A percentile compares a stretch with the other conserved stretches of the same genome.
phyloP scores from a whole-genome alignment of 2,888 invertebrate genomes.

The Clistopyga incitator region DNA sequence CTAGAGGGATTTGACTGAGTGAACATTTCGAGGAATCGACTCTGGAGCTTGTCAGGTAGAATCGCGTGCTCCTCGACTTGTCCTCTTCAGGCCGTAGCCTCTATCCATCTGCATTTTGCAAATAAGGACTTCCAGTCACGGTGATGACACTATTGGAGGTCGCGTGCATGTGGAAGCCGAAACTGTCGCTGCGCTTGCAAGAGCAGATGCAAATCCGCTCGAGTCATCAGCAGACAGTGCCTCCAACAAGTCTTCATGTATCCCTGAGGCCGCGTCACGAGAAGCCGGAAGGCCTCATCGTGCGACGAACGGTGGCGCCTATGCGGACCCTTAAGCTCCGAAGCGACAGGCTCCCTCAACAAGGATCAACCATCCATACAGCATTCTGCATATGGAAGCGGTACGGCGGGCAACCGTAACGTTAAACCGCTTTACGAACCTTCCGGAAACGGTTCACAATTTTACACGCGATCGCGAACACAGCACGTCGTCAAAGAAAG shows the following conservation, averaged over 20 bases:
- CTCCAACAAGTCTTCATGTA: not conserved
- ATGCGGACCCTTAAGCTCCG: slow-evolving; percentile 8
- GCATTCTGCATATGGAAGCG: not conserved
- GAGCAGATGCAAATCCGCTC: not conserved
- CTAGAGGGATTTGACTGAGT: slow-evolving; percentile 15
- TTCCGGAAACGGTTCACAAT: slow-evolving; percentile 36
- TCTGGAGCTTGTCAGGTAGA: not conserved
- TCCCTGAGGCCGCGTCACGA: not conserved
- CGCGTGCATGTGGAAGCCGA: not conserved
- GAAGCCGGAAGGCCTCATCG: slow-evolving; percentile 17
- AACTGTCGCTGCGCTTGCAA: not conserved
- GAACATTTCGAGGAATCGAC: slow-evolving; percentile 16
- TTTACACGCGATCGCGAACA: slow-evolving; percentile 27
- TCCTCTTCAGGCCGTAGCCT: not conserved
- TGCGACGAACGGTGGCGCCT: not conserved
- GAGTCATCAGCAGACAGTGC: not conserved
- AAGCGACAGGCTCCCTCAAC: slow-evolving; percentile 8
- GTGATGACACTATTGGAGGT: not conserved
- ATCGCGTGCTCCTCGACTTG: not conserved
- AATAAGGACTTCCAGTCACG: not conserved
- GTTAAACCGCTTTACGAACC: slow-evolving; percentile 51
- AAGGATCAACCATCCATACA: slow-evolving; percentile 1
- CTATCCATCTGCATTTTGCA: slow-evolving; percentile 10
- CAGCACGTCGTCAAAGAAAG: not conserved
- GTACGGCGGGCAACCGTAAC: not conserved